Percentiles rank a stretch among this genome's conserved stretches.
Conservation (phyloP, 2,797 vertebrate species). For the Lepilemur septentrionalis region DNA sequence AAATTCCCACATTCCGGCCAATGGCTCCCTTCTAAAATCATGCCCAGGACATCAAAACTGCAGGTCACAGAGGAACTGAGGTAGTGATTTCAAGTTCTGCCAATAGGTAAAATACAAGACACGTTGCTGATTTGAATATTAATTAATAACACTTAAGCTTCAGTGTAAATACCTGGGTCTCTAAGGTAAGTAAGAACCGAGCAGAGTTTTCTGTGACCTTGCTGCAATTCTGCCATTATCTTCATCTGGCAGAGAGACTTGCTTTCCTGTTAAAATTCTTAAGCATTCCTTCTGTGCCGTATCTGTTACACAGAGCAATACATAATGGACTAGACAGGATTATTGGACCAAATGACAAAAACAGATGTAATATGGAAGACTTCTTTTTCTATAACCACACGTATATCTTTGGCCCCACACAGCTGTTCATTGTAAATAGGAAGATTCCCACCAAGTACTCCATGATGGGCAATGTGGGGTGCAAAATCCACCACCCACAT, state of each 20-base stretch:
- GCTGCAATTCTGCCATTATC: not conserved
- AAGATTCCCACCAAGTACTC: not conserved
- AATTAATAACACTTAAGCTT: not conserved
- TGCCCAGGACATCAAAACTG: not conserved
- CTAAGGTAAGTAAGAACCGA: not conserved
- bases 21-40: not conserved
- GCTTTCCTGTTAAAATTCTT: conserved; percentile 45
- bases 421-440: conserved; percentile 44
- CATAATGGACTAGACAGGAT: conserved; percentile 52
- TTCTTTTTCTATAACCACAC: not conserved
- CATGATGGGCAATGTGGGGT: not conserved
- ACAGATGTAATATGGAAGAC: conserved; percentile 38
- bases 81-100: not conserved
- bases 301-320: conserved; percentile 60
- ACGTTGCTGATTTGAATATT: not conserved
- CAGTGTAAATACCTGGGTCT: not conserved
- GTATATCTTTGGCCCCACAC: conserved; percentile 34
- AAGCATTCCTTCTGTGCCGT: conserved; percentile 21
- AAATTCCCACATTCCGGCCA: not conserved
- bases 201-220: not conserved
- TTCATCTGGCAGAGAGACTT: conserved; percentile 26
- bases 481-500: not conserved
- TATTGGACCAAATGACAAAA: conserved; percentile 73
- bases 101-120: not conserved
- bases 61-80: not conserved